These are phyloP conservation scores for Hippocampus kuda DNA, from an alignment of 2,797 vertebrate species.

Conservation along the genomic window DNA sequence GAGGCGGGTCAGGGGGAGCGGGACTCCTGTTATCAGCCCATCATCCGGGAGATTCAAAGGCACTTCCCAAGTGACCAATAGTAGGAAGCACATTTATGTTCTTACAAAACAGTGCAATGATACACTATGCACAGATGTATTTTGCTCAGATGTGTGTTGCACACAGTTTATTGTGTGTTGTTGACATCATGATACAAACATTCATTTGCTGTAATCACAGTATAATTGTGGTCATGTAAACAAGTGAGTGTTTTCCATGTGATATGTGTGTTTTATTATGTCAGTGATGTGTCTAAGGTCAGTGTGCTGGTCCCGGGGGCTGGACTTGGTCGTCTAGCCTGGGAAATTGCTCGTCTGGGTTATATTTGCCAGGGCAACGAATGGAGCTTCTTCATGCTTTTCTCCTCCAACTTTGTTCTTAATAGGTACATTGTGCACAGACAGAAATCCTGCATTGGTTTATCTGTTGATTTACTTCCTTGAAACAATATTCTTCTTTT, in stretches of 20 bases:
- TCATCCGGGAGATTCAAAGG: slow-evolving; percentile 88
- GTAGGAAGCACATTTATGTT: slow-evolving; percentile 60
- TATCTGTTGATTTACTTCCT: background rate
- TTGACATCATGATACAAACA: background rate
- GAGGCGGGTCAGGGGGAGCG: slow-evolving; percentile 84
- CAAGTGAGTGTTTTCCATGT: slow-evolving; percentile 43
- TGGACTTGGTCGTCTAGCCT: slow-evolving; percentile 92
- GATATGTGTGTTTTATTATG: slow-evolving; percentile 59
- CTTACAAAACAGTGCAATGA: slow-evolving; percentile 14
- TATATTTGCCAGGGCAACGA: slow-evolving; percentile 97
- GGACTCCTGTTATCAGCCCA: slow-evolving; percentile 89
- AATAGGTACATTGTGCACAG: slow-evolving; percentile 77
- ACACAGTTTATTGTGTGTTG: background rate
- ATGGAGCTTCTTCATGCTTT: slow-evolving; percentile 99
- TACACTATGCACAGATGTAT: background rate
- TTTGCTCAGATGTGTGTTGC: background rate
- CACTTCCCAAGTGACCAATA: slow-evolving; percentile 85
- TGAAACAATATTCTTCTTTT: background rate
- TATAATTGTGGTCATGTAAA: slow-evolving; percentile 22
- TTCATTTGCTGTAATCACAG: slow-evolving; percentile 6
- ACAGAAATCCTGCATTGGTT: background rate
- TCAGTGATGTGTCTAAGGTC: slow-evolving; percentile 85
- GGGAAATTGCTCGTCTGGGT: slow-evolving; percentile 94
- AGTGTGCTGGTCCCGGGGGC: slow-evolving; percentile 94
- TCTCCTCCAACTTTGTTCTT: slow-evolving; percentile 97